Evolutionary conservation across 2,888 invertebrate species (phyloP).

Genomic region (Onchidella celtica): DNA sequence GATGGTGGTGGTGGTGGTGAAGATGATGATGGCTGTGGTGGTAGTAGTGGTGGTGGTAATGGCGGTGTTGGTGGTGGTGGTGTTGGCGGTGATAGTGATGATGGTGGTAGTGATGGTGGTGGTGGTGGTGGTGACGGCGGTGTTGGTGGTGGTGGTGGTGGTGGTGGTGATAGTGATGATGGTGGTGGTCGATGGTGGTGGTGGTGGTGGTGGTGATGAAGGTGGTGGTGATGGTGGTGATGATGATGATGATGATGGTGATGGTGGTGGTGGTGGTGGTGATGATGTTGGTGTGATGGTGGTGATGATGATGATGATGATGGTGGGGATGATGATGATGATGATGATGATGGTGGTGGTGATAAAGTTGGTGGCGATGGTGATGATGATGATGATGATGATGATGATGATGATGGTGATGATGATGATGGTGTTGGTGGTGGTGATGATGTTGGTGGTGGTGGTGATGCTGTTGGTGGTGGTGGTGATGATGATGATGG

Average conservation of each 20-base stretch:
- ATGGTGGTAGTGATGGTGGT: neutral
- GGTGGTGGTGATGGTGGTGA: neutral
- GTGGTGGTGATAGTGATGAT: neutral
- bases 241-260: slow-evolving; percentile 27
- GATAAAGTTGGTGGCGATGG: no score
- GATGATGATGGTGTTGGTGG: no score
- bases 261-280: slow-evolving; percentile 12
- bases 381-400: slow-evolving; percentile 38
- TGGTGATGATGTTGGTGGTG: no score
- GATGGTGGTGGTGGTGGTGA: slow-evolving; percentile 7
- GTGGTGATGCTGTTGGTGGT: no score
- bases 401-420: slow-evolving; percentile 18
- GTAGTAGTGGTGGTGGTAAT: no score
- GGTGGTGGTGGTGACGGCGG: neutral
- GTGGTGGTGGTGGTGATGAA: slow-evolving; percentile 22
- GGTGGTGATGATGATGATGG: no score
- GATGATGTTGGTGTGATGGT: neutral
- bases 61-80: no score
- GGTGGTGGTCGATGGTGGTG: no score
- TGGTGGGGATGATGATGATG: neutral
- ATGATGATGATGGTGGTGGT: neutral
- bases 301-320: neutral
- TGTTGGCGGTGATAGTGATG: no score
- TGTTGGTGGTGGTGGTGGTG: no score
- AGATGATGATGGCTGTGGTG: no score